Base-by-base conservation (phyloP, 2,113 vertebrate species). In the Gobio gobio region DNA sequence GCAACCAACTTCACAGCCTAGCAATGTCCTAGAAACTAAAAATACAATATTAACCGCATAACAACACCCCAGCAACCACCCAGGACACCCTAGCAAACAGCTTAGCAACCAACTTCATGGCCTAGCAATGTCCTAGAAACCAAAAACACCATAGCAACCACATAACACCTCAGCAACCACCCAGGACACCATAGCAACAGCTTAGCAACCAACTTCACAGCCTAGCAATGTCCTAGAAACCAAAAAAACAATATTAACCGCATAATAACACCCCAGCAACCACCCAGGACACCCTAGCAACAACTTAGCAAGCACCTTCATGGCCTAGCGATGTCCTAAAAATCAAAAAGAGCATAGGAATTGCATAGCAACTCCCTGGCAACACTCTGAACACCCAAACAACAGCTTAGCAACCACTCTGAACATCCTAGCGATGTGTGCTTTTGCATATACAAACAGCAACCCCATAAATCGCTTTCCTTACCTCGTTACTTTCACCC, bases 401-500 rank as follows among this genome's bases (percentile, higher is more conserved):
- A 73, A 74, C n/a, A 45, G 10, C 40, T 22, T n/a, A 13, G 36
- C 22, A 73, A 73, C 20, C 22, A 73, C 40, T 24, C 20, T 13
- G 20, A 24, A 24, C 10, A 47, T 12, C 40, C 10, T 24, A 73
- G 43, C 43, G 16, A 24, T 2, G 40, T 43, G 68, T 6, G 26
- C n/a, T 26, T 47, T 14, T 45, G 43, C 40, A 73, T 40, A 40
- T 70, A 33, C 33, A 70, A 70, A 33, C 18, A 24, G 5, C 40
- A 58, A 93, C 85, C 82, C 74, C 79, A 83, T 58, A 93, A 91
- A 93, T 92, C 33, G 54, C 91, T 93, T 75, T 83, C 49, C 16
- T 12, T 58, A n/a, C 5, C 33, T 61, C 22, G 12, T 74, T 78
- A 54, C 59, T 77, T 76, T 36, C 73, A 75, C 80, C 78, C 72